Evolutionary conservation across 2,797 vertebrate species (phyloP).

Genomic region (Melanotaenia nigrans): DNA sequence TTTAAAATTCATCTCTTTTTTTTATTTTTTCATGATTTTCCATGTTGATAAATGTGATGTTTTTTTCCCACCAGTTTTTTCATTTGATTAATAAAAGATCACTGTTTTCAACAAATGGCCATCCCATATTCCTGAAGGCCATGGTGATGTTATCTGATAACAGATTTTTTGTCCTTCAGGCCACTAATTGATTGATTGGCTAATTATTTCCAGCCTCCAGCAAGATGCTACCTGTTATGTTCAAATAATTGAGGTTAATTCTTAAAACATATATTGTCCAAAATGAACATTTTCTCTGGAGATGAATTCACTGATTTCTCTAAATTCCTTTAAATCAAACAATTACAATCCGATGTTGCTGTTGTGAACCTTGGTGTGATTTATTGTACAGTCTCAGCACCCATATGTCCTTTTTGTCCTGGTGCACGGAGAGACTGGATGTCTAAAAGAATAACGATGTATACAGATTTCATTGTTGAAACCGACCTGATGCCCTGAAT

Average conservation of each 20-base stretch:
- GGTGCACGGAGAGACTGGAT: background rate
- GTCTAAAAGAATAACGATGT: conserved; percentile 19
- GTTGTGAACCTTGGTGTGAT: background rate
- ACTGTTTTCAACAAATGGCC: background rate
- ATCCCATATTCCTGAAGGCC: background rate
- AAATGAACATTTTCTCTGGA: background rate
- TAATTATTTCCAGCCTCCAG: background rate
- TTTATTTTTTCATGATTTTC: conserved; percentile 8
- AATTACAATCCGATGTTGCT: background rate
- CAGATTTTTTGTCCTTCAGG: background rate
- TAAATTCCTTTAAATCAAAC: background rate
- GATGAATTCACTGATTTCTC: conserved; percentile 17
- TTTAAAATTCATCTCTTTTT: conserved; percentile 2
- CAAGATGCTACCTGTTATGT: conserved; percentile 9
- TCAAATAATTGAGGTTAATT: background rate
- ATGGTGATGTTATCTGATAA: conserved; percentile 12
- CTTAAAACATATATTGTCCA: background rate
- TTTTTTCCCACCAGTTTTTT: conserved; percentile 5
- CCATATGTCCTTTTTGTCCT: conserved; percentile 18
- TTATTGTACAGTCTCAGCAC: background rate
- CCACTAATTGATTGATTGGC: background rate
- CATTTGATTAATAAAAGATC: conserved; percentile 20
- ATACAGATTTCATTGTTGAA: conserved; percentile 3
- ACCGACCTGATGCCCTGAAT: conserved; percentile 1
- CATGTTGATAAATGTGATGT: conserved; percentile 4